phyloP scores from a whole-genome alignment of 2,888 invertebrate genomes.

The Idaea straminata region DNA sequence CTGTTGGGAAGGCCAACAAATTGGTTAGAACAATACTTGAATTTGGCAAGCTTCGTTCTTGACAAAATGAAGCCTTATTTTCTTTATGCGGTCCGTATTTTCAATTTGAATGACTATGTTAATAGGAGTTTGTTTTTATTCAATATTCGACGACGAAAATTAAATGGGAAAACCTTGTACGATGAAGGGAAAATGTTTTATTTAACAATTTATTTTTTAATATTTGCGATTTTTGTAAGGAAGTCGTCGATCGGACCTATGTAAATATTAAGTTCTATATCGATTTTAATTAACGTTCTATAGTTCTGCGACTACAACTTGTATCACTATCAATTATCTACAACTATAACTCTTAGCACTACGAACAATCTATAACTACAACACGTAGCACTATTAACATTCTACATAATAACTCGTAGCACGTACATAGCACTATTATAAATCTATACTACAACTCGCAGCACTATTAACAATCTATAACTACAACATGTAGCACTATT shows the following conservation, averaged over 20 bases:
- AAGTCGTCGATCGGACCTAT: background rate
- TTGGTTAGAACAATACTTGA: conserved; percentile 21
- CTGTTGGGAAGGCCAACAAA: conserved; percentile 15
- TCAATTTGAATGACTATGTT: background rate
- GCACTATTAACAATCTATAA: no score
- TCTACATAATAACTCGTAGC: no score
- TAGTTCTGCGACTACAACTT: background rate
- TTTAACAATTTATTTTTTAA: background rate
- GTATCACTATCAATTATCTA: background rate
- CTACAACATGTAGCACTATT: no score
- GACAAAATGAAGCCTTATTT: conserved; percentile 1
- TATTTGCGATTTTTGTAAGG: background rate
- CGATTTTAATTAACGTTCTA: background rate
- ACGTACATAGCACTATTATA: no score
- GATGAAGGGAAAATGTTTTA: background rate
- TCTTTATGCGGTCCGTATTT: background rate
- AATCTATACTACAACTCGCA: no score
- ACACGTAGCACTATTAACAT: no score
- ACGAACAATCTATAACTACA: no score
- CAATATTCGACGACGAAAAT: background rate
- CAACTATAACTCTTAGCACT: no score
- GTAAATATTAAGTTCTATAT: background rate
- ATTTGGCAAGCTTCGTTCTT: conserved; percentile 13
- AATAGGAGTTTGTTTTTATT: background rate
- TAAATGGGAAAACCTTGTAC: background rate